phyloP scores from a whole-genome alignment of 92 coral and sea anemone species.

The Meandrina meandrites region DNA sequence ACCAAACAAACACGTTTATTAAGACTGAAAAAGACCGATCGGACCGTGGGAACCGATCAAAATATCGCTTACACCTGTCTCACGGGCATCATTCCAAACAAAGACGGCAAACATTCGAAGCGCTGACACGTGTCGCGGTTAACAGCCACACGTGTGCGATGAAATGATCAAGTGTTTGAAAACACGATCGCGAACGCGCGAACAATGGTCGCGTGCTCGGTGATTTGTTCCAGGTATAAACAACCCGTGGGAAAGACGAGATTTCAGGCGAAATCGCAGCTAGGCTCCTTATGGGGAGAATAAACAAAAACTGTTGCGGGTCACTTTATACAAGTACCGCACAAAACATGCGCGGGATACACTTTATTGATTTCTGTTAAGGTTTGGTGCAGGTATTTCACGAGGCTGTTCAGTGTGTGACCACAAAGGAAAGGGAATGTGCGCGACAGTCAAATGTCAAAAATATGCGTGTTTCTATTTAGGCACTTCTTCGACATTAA shows the following conservation, averaged over 20 bases:
- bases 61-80: constrained; percentile 15
- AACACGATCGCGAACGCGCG: constrained; percentile 27
- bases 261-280: constrained; percentile 16
- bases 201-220: constrained; percentile 47
- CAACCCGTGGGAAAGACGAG: constrained; percentile 45
- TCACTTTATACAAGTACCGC: background rate
- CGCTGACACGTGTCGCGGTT: constrained; percentile 35
- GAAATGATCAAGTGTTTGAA: constrained; percentile 34
- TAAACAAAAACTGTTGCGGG: constrained; percentile 22
- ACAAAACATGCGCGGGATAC: background rate
- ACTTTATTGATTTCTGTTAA: background rate
- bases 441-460: background rate
- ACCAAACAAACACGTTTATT: constrained; percentile 6
- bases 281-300: background rate
- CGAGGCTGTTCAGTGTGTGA: background rate
- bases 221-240: constrained; percentile 25
- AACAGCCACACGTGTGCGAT: constrained; percentile 36
- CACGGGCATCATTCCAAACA: constrained; percentile 9
- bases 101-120: constrained; percentile 4
- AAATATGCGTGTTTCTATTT: background rate
- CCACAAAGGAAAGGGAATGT: background rate
- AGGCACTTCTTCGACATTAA: background rate
- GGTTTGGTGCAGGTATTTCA: background rate
- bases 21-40: constrained; percentile 7
- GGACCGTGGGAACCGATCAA: constrained; percentile 41